These are phyloP conservation scores for Monodelphis domestica DNA, from an alignment of 2,797 vertebrate species.

Conservation along the genomic window DNA sequence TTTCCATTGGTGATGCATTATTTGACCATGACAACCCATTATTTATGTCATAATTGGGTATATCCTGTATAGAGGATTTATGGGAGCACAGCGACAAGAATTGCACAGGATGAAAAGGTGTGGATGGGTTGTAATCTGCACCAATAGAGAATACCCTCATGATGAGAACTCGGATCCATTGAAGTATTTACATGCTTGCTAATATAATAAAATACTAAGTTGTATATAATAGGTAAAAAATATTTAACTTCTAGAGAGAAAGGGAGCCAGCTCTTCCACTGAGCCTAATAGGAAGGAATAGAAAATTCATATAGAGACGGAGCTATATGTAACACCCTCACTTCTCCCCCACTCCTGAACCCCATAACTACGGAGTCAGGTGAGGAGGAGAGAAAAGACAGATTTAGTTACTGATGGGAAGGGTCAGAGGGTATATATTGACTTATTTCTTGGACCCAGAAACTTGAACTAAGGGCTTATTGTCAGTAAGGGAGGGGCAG, in stretches of 20 bases:
- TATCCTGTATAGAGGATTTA: background rate
- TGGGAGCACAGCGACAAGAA: background rate
- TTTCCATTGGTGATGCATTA: background rate
- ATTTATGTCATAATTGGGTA: background rate
- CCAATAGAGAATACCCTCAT: background rate
- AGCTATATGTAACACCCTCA: background rate
- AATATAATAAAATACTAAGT: background rate
- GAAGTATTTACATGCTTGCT: background rate
- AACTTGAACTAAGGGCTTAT: background rate
- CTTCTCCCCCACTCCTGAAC: background rate
- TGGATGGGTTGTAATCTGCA: background rate
- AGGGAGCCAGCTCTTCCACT: background rate
- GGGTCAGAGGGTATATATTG: background rate
- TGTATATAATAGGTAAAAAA: background rate
- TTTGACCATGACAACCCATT: background rate
- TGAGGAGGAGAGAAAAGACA: background rate
- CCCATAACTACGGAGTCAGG: background rate
- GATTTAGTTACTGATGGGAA: background rate
- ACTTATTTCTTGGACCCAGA: constrained; percentile 15
- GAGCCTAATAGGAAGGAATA: background rate
- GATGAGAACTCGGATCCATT: background rate
- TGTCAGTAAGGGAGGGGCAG: background rate
- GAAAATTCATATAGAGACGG: background rate
- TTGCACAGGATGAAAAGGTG: background rate
- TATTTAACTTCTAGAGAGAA: background rate